Base-by-base conservation (phyloP, 2,113 vertebrate species). In the Leucopsar rothschildi region DNA sequence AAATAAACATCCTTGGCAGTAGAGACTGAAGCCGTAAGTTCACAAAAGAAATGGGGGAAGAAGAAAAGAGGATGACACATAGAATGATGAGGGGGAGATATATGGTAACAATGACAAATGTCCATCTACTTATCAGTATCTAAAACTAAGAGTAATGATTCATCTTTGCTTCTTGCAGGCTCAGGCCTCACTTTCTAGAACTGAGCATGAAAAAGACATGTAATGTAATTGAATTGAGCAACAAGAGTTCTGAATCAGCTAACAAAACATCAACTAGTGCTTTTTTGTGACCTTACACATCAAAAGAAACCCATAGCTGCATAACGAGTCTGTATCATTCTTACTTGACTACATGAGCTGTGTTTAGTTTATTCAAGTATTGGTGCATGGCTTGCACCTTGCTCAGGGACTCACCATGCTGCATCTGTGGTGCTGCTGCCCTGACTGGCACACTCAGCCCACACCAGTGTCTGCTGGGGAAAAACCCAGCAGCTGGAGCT, bases 131-230 rank as follows among this genome's bases (percentile, higher is more conserved):
- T 59, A 55, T 8, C 52, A 65, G 25, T 29, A 45, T 12, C 56
- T 78, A 63, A 55, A 73, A 60, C 39, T 47, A n/a, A 64, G 23
- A 82, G 27, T 55, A n/a, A 55, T 37, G 2, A 5, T 57, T 78
- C 0, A 1, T 31, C 52, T 76, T 73, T 73, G 19, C 14, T 59
- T 6, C 29, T 78, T 85, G 27, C 8, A 85, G 35, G 21, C 25
- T 66, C 20, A 23, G 47, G 11, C 1, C 66, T 81, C 15, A 63
- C 23, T 22, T 72, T 40, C 15, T 63, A 64, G 65, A 78, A 42
- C 0, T n/a, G 11, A 77, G 29, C 14, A 5, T 40, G 4, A 35
- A 40, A 70, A 85, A 59, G 8, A 15, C 1, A 0, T 1, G 2
- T 31, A 71, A 76, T 1, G 3, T 31, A 55, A 71, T 19, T 42